Conservation (phyloP, 2,113 vertebrate species). For the Megaptera novaeangliae region DNA sequence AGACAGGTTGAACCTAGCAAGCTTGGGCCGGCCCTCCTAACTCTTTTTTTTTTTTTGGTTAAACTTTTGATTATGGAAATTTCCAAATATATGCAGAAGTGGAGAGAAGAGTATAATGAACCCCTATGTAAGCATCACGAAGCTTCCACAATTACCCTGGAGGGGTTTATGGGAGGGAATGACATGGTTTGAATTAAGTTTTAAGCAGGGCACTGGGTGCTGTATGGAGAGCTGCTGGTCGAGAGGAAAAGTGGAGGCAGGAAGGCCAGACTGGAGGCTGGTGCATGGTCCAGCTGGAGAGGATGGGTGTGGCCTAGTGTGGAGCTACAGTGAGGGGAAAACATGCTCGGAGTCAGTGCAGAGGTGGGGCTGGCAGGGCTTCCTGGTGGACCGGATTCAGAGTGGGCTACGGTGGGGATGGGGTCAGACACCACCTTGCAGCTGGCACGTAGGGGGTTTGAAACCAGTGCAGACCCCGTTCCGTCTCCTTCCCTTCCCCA, state of each 20-base stretch:
- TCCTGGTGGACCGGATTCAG: background rate
- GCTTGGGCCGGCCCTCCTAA: background rate
- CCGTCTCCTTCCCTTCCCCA: background rate
- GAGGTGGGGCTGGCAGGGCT: background rate
- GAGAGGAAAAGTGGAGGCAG: background rate
- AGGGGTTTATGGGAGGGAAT: background rate
- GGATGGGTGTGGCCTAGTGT: background rate
- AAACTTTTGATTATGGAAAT: conserved; percentile 61
- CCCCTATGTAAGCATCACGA: background rate
- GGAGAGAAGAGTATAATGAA: conserved; percentile 52
- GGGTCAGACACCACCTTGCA: fast-evolving
- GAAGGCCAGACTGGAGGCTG: background rate
- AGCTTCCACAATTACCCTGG: conserved; percentile 30
- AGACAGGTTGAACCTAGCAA: background rate
- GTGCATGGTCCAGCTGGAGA: fast-evolving
- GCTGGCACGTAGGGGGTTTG: background rate
- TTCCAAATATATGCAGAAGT: conserved; percentile 36
- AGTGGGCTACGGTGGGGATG: background rate
- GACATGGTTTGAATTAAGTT: background rate
- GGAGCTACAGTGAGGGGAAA: background rate
- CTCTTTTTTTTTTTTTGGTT: background rate
- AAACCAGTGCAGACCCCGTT: fast-evolving
- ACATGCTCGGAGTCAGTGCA: background rate
- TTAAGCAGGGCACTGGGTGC: background rate
- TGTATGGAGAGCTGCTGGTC: background rate